Base-by-base conservation (phyloP, 2,797 vertebrate genomes). In the Lutjanus argentimaculatus region DNA sequence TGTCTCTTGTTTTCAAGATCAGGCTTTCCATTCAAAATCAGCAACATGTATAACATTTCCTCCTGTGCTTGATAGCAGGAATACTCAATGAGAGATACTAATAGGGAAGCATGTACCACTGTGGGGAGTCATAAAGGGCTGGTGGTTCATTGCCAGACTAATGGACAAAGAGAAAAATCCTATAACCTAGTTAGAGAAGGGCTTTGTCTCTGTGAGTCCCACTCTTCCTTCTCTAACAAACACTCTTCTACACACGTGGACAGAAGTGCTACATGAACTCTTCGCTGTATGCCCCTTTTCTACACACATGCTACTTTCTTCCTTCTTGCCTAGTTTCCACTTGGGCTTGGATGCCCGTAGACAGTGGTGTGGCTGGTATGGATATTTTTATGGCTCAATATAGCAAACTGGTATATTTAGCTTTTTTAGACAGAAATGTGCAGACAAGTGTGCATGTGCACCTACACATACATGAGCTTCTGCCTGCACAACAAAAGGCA, bases 111-210 rank as follows among this genome's bases (percentile, higher is more conserved):
- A 40, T 59, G 71, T 21, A 64, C 22, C 14, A 48, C 67, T 68
- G 64, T 55, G 59, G 71, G 61, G 80, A 86, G 85, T 87, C 83
- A 82, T 91, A 88, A 90, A 89, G 65, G 63, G 76, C 76, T 73
- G 68, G 84, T 43, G 88, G 83, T 84, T 92, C 89, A 91, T 91
- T 90, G 87, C 67, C 74, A 78, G 63, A 52, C 84, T 88, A 91
- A 89, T 93, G 88, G 85, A 88, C 75, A 81, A 71, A 76, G 83
- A 79, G 81, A 78, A 74, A 80, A 81, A 77, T 78, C 80, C 75
- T 75, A 59, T 86, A 87, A 91, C 80, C 66, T 77, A 82, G 81
- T 87, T 89, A 84, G 66, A 68, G 75, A 68, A 36, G 58, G 51
- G 53, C 72, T 83, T 80, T 81, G 80, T 67, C 73, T 90, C 79